Base-by-base conservation (phyloP, 2,113 vertebrate genomes). In the Pogonocichla stellata region DNA sequence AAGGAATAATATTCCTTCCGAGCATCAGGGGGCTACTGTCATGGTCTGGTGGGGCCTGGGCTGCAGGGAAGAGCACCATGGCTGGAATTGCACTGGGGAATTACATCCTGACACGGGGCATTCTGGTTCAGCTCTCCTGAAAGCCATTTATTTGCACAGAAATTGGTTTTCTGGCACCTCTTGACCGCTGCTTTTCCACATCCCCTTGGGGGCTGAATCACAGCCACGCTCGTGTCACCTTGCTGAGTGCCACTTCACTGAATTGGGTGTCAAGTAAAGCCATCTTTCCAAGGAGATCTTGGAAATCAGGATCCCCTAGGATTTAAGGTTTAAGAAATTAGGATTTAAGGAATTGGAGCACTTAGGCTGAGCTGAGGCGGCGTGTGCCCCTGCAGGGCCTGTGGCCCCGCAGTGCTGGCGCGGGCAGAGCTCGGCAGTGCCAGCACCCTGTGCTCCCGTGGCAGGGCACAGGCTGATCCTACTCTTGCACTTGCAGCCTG, bases 241-340 rank as follows among this genome's bases (percentile, higher is more conserved):
- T 34, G 45, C 81, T 7, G 8, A 58, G 40, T 3, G 14, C 40
- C 31, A 14, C 26, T 42, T 18, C 1, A 0, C 13, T 0, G 47
- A 7, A 0, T 14, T 1, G 4, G 33, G 4, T 20, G 29, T 19
- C 9, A 25, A 14, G 42, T 23, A 50, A 54, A 14, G 28, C 2
- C 1, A 0, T 34, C 26, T 28, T 60, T 19, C 54, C 3, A 13
- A 42, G 42, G 48, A 81, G 31, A 72, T 47, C 47, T 20, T 45
- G 42, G 64, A 28, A 77, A 62, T 56, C 12, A 8, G 62, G 19
- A 42, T 28, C 24, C 57, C 48, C 42, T 28, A 4, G 79, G 34
- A 42, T 54, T 69, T 54, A 14, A 42, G 62, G 47, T 61, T 48
- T 69, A 42, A 62, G 62, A 54, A 69, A 34, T 69, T 10, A 28